Conservation (phyloP, 2,113 vertebrate species). For the Thalassarche chlororhynchos region DNA sequence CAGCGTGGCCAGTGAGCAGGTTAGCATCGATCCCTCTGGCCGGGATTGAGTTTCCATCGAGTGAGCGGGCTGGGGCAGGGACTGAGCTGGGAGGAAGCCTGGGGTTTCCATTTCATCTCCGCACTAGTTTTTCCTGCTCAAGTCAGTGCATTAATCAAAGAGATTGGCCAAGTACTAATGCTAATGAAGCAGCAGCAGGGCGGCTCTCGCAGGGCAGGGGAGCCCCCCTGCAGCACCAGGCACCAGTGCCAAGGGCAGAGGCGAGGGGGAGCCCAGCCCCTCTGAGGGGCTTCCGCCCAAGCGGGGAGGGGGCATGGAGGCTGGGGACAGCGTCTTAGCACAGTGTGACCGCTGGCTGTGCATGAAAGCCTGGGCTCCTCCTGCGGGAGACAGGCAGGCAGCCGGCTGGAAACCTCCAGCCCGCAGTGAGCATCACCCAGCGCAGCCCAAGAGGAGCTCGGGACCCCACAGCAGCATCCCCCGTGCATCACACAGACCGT, state of each 20-base stretch:
- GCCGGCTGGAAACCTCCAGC: no score
- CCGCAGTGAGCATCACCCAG: fast-evolving
- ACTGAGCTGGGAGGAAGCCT: background rate
- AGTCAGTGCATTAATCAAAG: background rate
- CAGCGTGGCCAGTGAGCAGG: constrained; percentile 73
- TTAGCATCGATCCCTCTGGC: constrained; percentile 78
- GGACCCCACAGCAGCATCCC: background rate
- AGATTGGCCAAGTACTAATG: background rate
- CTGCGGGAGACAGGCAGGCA: background rate
- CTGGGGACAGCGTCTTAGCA: background rate
- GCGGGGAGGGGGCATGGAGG: background rate
- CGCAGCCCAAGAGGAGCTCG: fast-evolving
- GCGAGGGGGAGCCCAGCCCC: background rate
- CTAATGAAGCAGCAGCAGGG: background rate
- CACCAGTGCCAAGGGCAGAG: background rate
- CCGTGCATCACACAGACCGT: fast-evolving
- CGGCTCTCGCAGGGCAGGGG: background rate
- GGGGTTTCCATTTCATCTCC: background rate
- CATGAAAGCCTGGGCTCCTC: background rate
- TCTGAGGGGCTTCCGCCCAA: background rate
- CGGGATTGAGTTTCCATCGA: constrained; percentile 81
- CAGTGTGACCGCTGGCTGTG: fast-evolving
- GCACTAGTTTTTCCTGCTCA: background rate
- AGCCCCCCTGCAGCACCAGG: background rate
- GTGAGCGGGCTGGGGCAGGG: constrained; percentile 48